Conservation (phyloP, 1,140 invertebrate species). For the Neuroterus valhalla region DNA sequence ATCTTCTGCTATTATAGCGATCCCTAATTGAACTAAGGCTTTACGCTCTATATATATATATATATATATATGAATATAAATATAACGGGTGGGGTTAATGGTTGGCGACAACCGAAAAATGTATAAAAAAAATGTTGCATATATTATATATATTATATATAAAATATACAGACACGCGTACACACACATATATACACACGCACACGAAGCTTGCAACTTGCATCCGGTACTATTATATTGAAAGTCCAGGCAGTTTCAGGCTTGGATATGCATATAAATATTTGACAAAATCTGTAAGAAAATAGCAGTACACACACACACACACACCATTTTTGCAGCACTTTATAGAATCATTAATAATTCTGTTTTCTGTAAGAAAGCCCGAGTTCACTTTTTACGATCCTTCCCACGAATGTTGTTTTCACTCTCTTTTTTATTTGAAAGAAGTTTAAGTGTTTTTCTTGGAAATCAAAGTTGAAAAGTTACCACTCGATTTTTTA, state of each 20-base stretch:
- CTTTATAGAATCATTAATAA: conserved; percentile 10
- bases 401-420: not conserved
- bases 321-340: conserved; percentile 2
- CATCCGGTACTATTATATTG: not conserved
- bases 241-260: not conserved
- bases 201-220: conserved; percentile 5
- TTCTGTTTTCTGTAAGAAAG: no score
- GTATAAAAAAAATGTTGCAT: conserved; percentile 29
- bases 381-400: no score
- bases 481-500: not conserved
- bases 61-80: not conserved
- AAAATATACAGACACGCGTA: conserved; percentile 8
- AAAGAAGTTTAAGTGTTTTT: not conserved
- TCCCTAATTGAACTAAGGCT: conserved; percentile 21
- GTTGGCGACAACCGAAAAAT: conserved; percentile 29
- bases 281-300: not conserved
- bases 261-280: not conserved
- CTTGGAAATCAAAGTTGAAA: not conserved
- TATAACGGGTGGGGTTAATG: conserved; percentile 19
- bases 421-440: not conserved
- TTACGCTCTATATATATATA: conserved; percentile 18
- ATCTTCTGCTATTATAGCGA: no score
- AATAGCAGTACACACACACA: not conserved
- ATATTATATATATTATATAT: conserved; percentile 28
- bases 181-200: not conserved